These are phyloP conservation scores for Campopleginae sp. DNA, from an alignment of 2,888 invertebrate genomes.

Conservation along the genomic window DNA sequence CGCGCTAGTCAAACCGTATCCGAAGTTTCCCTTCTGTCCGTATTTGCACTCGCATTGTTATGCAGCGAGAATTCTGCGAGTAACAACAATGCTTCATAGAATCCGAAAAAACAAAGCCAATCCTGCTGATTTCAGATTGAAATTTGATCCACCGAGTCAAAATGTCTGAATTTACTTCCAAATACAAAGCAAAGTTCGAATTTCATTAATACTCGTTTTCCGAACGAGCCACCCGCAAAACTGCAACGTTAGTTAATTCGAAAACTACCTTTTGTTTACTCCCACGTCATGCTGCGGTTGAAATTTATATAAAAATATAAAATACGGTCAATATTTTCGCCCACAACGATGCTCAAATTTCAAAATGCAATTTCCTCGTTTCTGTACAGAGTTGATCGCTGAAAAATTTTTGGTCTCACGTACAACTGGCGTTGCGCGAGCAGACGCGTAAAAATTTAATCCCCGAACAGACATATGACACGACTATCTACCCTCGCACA, in stretches of 20 bases:
- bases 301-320: not conserved
- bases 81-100: conserved; percentile 1
- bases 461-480: not conserved
- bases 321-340: not conserved
- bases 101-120: conserved; percentile 1
- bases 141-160: not conserved
- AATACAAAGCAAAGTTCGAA: conserved; percentile 4
- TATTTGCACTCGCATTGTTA: conserved; percentile 7
- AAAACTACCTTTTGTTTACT: not conserved
- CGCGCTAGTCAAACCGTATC: not conserved
- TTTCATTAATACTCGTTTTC: not conserved
- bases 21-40: not conserved
- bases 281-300: not conserved
- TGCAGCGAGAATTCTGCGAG: conserved; percentile 15
- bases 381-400: not conserved
- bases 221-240: not conserved
- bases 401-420: not conserved
- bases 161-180: not conserved
- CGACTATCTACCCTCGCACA: conserved; percentile 15
- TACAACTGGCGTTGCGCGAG: not conserved
- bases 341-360: not conserved
- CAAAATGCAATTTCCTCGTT: not conserved
- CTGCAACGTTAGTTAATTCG: not conserved
- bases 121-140: not conserved
- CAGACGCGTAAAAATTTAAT: conserved; percentile 26